A percentile compares a stretch with the other conserved stretches of the same genome.
Evolutionary conservation across 2,888 invertebrate genomes (phyloP).

Genomic region (Diaperis boleti): DNA sequence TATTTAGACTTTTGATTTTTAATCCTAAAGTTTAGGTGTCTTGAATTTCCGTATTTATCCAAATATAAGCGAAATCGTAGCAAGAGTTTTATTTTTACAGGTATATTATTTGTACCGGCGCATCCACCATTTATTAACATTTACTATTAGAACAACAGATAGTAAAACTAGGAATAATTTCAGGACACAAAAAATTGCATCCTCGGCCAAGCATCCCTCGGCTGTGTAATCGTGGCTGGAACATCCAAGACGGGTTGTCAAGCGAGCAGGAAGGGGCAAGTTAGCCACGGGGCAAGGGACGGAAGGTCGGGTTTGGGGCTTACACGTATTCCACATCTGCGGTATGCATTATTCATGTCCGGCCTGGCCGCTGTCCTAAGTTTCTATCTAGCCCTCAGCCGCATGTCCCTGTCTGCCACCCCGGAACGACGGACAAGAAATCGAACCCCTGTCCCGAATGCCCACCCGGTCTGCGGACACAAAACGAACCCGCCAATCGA

Average conservation of each 20-base stretch:
- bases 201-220: background rate
- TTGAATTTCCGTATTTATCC: too few species aligned
- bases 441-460: slow-evolving; percentile 60
- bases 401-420: slow-evolving; percentile 40
- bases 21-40: too few species aligned
- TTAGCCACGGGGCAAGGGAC: slow-evolving; percentile 49
- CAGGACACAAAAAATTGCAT: too few species aligned
- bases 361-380: slow-evolving; percentile 65
- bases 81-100: too few species aligned
- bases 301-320: slow-evolving; percentile 51
- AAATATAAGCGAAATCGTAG: too few species aligned
- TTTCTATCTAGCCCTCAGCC: slow-evolving; percentile 46
- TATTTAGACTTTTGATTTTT: too few species aligned
- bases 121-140: too few species aligned
- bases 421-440: slow-evolving; percentile 57
- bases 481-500: slow-evolving; percentile 29
- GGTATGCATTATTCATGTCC: slow-evolving; percentile 68
- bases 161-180: too few species aligned
- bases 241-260: slow-evolving; percentile 39
- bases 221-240: slow-evolving; percentile 42
- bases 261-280: slow-evolving; percentile 44
- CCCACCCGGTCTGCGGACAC: slow-evolving; percentile 46
- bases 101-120: too few species aligned
- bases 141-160: too few species aligned
- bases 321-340: slow-evolving; percentile 68